Evolutionary conservation across 2,797 vertebrate species (phyloP).

Genomic region (Prionace glauca): DNA sequence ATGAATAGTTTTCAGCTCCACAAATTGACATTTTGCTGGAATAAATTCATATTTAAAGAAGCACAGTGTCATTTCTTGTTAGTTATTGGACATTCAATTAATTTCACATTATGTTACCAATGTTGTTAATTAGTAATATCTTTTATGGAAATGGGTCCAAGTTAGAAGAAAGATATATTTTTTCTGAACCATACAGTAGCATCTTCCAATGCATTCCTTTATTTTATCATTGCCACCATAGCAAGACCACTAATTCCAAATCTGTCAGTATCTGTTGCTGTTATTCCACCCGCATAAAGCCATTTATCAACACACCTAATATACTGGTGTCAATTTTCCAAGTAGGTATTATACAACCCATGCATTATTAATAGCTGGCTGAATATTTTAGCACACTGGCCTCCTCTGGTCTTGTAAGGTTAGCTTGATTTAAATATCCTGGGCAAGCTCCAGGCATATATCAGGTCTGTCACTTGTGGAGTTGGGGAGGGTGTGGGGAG

Average conservation of each 20-base stretch:
- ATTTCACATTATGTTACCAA: constrained; percentile 3
- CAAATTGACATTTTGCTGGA: not conserved
- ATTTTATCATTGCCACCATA: not conserved
- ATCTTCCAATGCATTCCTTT: not conserved
- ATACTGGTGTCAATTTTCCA: not conserved
- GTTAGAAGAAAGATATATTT: not conserved
- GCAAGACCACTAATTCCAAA: not conserved
- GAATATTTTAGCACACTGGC: not conserved
- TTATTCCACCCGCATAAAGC: not conserved
- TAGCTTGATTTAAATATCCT: not conserved
- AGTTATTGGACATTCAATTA: not conserved
- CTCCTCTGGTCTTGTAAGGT: not conserved
- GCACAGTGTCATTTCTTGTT: not conserved
- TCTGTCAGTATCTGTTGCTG: not conserved
- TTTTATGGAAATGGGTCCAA: not conserved
- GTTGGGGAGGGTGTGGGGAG: not conserved
- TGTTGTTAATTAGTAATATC: too few species aligned
- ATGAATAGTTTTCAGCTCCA: not conserved
- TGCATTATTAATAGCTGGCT: not conserved
- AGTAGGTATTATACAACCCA: not conserved
- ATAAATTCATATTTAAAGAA: not conserved
- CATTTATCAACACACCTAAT: not conserved
- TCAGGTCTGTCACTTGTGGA: not conserved
- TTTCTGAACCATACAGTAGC: not conserved
- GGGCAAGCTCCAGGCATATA: not conserved